Base-by-base conservation (phyloP, 2,888 invertebrate genomes). In the Dryobota labecula region DNA sequence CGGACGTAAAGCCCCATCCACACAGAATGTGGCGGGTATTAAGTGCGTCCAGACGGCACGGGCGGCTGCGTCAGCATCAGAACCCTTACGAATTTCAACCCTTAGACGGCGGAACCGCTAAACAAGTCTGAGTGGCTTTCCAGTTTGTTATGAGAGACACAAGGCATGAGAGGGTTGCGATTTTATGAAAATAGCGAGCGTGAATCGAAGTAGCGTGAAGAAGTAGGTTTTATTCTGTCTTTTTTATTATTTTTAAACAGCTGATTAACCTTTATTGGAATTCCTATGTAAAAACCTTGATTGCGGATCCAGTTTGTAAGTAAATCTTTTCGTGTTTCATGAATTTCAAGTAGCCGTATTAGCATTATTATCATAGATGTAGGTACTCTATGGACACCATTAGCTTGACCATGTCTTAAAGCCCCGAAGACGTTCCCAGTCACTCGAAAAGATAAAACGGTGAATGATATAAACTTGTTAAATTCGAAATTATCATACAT, bases 61-160 rank as follows among this genome's bases (percentile, higher is more conserved):
- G 88, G 84, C 83, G 83, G 87, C 87, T 88, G 86, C 86, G 86
- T 89, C 86, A 86, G 83, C 83, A 83, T 84, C 84, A 86, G 89
- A 90, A 91, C 92, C 90, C 91, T 90, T 86, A 87, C 88, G 85
- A 88, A 90, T 90, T 92, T 90, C 90, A 91, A 91, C 92, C 91
- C 91, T 91, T 89, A 85, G 83, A 87, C 80, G 87, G 86, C 84
- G 84, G 86, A 88, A 88, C 90, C 87, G 86, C 90, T 91, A 91
- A 93, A 92, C 90, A 91, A 90, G 92, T 92, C 92, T 92, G 92
- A 92, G 92, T 92, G 88, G 90, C 89, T 89, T 86, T 79, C 80
- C 84, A 81, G 79, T 78, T 80, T 79, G 76, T 78, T 82, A 67
- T 57, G 76, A 70, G 33, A 74, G 85, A 87, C 38, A 30, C 58